phyloP scores from a whole-genome alignment of 2,797 vertebrate species.

The Poeciliopsis infans region DNA sequence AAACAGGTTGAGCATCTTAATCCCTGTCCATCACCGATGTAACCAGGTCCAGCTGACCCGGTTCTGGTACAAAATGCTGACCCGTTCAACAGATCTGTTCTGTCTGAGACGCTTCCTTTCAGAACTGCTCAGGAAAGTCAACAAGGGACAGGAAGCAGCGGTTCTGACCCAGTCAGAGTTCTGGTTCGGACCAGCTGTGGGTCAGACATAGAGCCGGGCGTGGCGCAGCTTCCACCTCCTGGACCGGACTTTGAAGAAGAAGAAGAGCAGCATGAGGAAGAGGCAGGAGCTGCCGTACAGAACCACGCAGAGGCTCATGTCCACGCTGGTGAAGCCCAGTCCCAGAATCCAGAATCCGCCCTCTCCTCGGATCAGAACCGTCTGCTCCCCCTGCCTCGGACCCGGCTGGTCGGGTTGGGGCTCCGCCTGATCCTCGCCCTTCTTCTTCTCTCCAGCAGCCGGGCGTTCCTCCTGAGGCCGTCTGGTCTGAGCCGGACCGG shows the following conservation, averaged over 20 bases:
- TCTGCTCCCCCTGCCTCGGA: neutral
- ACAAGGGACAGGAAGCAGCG: neutral
- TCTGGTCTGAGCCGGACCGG: slow-evolving; percentile 15
- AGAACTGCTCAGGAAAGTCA: neutral
- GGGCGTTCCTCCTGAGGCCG: slow-evolving; percentile 20
- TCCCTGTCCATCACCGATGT: neutral
- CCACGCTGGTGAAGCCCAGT: slow-evolving; percentile 91
- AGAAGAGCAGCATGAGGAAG: slow-evolving; percentile 93
- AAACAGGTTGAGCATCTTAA: neutral
- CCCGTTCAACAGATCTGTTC: neutral
- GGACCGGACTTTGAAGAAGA: slow-evolving; percentile 90
- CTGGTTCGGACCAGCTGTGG: fast-evolving
- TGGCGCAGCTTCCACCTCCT: slow-evolving; percentile 84
- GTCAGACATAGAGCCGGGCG: slow-evolving; percentile 77
- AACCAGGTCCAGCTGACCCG: neutral
- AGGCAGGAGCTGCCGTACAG: slow-evolving; percentile 89
- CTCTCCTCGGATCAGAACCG: slow-evolving; percentile 1
- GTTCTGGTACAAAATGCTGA: neutral
- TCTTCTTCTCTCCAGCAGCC: slow-evolving; percentile 25
- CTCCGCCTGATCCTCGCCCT: slow-evolving; percentile 10
- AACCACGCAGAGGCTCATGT: slow-evolving; percentile 95
- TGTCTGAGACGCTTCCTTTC: neutral
- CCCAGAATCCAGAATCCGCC: slow-evolving; percentile 80
- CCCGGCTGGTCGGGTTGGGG: neutral
- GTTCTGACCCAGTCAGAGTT: neutral